Evolutionary conservation across 1,140 invertebrate species (phyloP).

Genomic region (Drosophila persimilis): DNA sequence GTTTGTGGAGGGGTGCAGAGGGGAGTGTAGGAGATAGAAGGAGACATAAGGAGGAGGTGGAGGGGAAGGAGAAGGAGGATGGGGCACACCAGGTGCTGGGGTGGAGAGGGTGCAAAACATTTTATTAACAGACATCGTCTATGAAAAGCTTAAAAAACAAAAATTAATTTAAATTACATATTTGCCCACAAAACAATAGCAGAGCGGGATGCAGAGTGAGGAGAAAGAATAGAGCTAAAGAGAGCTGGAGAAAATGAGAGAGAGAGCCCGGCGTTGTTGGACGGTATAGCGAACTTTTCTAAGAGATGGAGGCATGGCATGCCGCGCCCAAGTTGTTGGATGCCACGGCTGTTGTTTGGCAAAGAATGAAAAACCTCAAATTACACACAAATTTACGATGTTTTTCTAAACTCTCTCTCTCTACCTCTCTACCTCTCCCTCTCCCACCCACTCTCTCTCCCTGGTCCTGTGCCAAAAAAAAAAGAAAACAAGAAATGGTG

Average conservation of each 20-base stretch:
- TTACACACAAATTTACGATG: slow-evolving; percentile 63
- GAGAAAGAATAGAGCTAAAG: not conserved
- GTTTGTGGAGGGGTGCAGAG: not conserved
- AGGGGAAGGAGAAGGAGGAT: not conserved
- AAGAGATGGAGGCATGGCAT: not conserved
- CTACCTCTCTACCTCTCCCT: slow-evolving; percentile 4
- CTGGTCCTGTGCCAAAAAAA: slow-evolving; percentile 30
- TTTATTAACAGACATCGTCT: slow-evolving; percentile 54
- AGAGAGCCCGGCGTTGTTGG: not conserved
- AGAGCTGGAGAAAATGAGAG: not conserved
- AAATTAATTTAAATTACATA: slow-evolving; percentile 67
- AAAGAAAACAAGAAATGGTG: slow-evolving; percentile 24
- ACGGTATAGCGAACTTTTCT: too few relatives aligned
- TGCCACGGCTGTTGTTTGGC: slow-evolving; percentile 43
- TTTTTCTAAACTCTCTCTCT: slow-evolving; percentile 39
- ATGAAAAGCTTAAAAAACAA: slow-evolving; percentile 62
- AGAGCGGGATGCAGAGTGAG: not conserved
- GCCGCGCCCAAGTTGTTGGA: not conserved
- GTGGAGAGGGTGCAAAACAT: slow-evolving; percentile 23
- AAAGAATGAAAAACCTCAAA: slow-evolving; percentile 55
- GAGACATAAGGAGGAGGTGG: not conserved
- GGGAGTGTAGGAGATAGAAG: not conserved
- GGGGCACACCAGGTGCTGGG: not conserved
- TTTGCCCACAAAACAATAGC: slow-evolving; percentile 56
- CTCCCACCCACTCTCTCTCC: slow-evolving; percentile 1